A percentile compares a stretch with the other conserved stretches of the same genome.
Conservation (phyloP, 2,888 invertebrate species). For the Pelosia muscerda region DNA sequence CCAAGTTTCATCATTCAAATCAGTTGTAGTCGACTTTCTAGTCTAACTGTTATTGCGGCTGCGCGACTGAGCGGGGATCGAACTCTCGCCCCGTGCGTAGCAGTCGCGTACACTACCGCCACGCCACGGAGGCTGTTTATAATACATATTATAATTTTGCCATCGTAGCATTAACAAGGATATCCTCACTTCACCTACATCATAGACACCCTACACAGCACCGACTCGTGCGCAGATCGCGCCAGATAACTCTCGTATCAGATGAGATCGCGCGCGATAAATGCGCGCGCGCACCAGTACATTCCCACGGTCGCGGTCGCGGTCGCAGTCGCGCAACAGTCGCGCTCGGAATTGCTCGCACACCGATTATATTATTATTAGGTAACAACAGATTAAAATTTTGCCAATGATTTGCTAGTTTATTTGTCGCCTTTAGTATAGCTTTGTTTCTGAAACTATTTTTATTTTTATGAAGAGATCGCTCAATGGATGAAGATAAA, state of each 20-base stretch:
- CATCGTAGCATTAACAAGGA: not conserved
- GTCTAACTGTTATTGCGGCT: too few relatives aligned
- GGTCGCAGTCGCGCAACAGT: slow-evolving; percentile 33
- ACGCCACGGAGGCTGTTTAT: too few relatives aligned
- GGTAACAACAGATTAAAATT: slow-evolving; percentile 42
- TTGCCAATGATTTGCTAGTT: slow-evolving; percentile 53
- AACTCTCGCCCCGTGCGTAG: too few relatives aligned
- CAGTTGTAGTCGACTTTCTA: too few relatives aligned
- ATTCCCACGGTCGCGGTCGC: slow-evolving; percentile 65
- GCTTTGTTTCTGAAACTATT: not conserved
- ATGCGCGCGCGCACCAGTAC: slow-evolving; percentile 53
- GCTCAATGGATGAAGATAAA: not conserved
- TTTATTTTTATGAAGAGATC: not conserved
- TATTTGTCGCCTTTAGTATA: slow-evolving; percentile 12
- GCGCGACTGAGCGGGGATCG: too few relatives aligned
- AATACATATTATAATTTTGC: not conserved
- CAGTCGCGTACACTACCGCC: too few relatives aligned
- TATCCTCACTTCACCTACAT: slow-evolving; percentile 28
- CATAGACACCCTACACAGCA: slow-evolving; percentile 39
- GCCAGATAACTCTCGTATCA: slow-evolving; percentile 68
- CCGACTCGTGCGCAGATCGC: slow-evolving; percentile 70
- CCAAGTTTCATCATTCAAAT: too few relatives aligned
- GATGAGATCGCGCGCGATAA: slow-evolving; percentile 69
- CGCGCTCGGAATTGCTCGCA: slow-evolving; percentile 55
- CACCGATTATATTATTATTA: slow-evolving; percentile 53